These are phyloP conservation scores for Anas georgica DNA, from an alignment of 2,797 vertebrate genomes.

Conservation along the genomic window DNA sequence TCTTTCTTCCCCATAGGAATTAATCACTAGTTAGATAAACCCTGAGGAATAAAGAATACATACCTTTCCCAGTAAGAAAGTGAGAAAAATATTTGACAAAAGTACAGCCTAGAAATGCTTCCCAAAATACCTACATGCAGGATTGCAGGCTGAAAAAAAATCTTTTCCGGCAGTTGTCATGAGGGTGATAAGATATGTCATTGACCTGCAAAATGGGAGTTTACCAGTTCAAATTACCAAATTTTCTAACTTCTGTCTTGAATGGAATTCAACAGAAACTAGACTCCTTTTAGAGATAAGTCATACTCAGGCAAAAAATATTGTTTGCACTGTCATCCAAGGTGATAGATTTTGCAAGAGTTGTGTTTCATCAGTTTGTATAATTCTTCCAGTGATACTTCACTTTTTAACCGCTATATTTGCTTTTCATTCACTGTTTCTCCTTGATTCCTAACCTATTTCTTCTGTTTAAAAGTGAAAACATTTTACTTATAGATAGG, in stretches of 20 bases:
- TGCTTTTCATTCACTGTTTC: background rate
- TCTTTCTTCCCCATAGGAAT: background rate
- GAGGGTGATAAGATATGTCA: slow-evolving; percentile 18
- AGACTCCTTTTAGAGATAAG: slow-evolving; percentile 1
- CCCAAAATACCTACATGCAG: background rate
- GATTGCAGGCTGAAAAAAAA: background rate
- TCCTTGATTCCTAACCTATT: background rate
- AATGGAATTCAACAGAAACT: slow-evolving; percentile 20
- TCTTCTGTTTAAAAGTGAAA: background rate
- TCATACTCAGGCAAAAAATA: background rate
- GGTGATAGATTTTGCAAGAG: slow-evolving; percentile 5
- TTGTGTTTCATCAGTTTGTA: background rate
- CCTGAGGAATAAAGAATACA: background rate
- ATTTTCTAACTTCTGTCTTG: slow-evolving; percentile 12
- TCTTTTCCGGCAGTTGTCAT: slow-evolving; percentile 17
- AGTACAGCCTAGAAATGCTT: slow-evolving; percentile 1
- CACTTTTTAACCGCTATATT: background rate
- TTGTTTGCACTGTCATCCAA: background rate
- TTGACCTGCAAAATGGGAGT: background rate
- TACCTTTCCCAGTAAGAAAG: background rate
- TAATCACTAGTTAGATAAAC: background rate
- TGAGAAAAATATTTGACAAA: background rate
- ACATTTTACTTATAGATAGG: background rate
- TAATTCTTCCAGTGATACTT: background rate
- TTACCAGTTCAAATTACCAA: slow-evolving; percentile 12